phyloP scores from a whole-genome alignment of 2,888 invertebrate species.

The Harpalus rubripes region DNA sequence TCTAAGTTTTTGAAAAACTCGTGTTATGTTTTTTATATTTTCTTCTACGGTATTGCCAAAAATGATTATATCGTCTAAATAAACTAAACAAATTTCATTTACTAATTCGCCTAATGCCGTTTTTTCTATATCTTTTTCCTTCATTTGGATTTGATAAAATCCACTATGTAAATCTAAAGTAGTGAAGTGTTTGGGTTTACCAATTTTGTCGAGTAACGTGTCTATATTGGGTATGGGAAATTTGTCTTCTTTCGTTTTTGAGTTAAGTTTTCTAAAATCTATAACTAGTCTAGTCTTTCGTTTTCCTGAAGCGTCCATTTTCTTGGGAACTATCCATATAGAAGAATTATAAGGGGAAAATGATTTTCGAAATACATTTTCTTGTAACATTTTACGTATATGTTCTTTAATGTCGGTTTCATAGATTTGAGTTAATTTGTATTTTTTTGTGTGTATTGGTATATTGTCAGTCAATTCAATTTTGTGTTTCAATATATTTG shows the following conservation, averaged over 20 bases:
- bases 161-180: slow-evolving; percentile 27
- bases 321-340: too few species aligned
- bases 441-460: slow-evolving; percentile 66
- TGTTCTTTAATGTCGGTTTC: slow-evolving; percentile 71
- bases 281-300: slow-evolving; percentile 70
- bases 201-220: slow-evolving; percentile 69
- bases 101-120: slow-evolving; percentile 70
- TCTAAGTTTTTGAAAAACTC: too few species aligned
- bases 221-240: slow-evolving; percentile 69
- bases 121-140: slow-evolving; percentile 69
- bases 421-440: slow-evolving; percentile 69
- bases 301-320: slow-evolving; percentile 69
- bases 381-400: slow-evolving; percentile 70
- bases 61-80: too few species aligned
- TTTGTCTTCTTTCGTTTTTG: slow-evolving; percentile 17
- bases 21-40: slow-evolving; percentile 26
- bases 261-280: slow-evolving; percentile 69
- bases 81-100: background rate
- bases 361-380: slow-evolving; percentile 48
- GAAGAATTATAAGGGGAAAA: too few species aligned
- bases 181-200: slow-evolving; percentile 51
- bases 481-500: slow-evolving; percentile 8
- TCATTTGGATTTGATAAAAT: slow-evolving; percentile 71
- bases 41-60: slow-evolving; percentile 10
- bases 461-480: slow-evolving; percentile 1